Conservation (phyloP, 2,888 invertebrate genomes). For the Tetragonisca angustula region DNA sequence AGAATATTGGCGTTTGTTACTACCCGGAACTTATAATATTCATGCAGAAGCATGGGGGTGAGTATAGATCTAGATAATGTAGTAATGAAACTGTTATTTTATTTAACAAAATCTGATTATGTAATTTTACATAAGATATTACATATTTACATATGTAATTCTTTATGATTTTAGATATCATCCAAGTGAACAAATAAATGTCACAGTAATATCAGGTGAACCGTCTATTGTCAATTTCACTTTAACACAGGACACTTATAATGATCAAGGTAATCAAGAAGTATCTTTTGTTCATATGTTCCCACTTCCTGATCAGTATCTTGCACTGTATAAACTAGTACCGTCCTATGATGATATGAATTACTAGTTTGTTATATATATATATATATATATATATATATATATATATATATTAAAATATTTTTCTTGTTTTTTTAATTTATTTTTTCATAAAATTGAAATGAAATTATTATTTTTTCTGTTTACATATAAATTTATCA, state of each 20-base stretch:
- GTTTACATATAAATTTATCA: slow-evolving; percentile 35
- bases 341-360: slow-evolving; percentile 66
- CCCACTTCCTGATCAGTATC: slow-evolving; percentile 74
- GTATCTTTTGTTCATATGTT: slow-evolving; percentile 76
- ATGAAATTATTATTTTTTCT: slow-evolving; percentile 11
- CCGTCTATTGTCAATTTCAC: slow-evolving; percentile 84
- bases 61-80: slow-evolving; percentile 65
- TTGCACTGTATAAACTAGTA: slow-evolving; percentile 74
- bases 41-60: slow-evolving; percentile 91
- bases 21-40: slow-evolving; percentile 94
- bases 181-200: slow-evolving; percentile 83
- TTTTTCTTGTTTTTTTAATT: background rate
- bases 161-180: slow-evolving; percentile 85
- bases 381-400: background rate
- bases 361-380: slow-evolving; percentile 43
- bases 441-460: slow-evolving; percentile 15
- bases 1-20: slow-evolving; percentile 96
- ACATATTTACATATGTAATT: background rate
- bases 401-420: background rate
- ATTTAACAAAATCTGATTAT: slow-evolving; percentile 13
- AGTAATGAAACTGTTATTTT: slow-evolving; percentile 5
- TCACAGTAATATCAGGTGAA: slow-evolving; percentile 82
- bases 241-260: slow-evolving; percentile 74
- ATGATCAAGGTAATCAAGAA: slow-evolving; percentile 81
- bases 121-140: no score